A percentile compares a stretch with the other conserved stretches of the same genome.
Evolutionary conservation across 2,113 vertebrate genomes (phyloP).

Genomic region (Beaufortia kweichowensis): DNA sequence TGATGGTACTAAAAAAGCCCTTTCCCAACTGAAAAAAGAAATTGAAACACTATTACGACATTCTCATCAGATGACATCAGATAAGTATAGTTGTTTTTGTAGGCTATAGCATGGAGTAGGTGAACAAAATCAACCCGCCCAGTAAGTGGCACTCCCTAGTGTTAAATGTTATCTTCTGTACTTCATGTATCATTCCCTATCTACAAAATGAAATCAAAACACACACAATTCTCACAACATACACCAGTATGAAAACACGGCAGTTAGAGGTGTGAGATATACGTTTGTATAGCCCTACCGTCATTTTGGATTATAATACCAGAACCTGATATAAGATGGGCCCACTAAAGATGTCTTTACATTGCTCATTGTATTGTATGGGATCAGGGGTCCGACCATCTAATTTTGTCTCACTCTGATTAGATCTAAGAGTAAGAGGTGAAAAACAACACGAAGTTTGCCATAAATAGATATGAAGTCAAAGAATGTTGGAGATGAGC

Average conservation of each 20-base stretch:
- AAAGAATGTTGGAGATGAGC: conserved; percentile 23
- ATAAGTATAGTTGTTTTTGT: conserved; percentile 7
- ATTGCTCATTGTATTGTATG: too few relatives aligned
- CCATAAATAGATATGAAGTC: conserved; percentile 19
- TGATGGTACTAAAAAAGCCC: background rate
- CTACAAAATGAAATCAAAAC: background rate
- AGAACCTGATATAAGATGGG: too few relatives aligned
- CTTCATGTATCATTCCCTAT: background rate
- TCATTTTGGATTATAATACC: too few relatives aligned
- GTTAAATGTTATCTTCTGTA: background rate
- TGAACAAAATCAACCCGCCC: background rate
- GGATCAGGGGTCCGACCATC: too few relatives aligned
- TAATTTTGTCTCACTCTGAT: too few relatives aligned
- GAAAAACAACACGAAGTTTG: background rate
- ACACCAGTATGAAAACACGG: background rate
- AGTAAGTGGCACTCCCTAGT: background rate
- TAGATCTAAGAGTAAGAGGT: too few relatives aligned
- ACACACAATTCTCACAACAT: background rate
- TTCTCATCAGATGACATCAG: conserved; percentile 17
- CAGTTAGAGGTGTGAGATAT: too few relatives aligned
- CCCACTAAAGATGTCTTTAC: too few relatives aligned
- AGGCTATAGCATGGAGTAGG: background rate
- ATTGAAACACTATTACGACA: background rate
- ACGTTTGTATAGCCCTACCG: too few relatives aligned
- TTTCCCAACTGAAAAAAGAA: conserved; percentile 3